Base-by-base conservation (phyloP, 2,888 invertebrate species). In the Incurvaria masculella region DNA sequence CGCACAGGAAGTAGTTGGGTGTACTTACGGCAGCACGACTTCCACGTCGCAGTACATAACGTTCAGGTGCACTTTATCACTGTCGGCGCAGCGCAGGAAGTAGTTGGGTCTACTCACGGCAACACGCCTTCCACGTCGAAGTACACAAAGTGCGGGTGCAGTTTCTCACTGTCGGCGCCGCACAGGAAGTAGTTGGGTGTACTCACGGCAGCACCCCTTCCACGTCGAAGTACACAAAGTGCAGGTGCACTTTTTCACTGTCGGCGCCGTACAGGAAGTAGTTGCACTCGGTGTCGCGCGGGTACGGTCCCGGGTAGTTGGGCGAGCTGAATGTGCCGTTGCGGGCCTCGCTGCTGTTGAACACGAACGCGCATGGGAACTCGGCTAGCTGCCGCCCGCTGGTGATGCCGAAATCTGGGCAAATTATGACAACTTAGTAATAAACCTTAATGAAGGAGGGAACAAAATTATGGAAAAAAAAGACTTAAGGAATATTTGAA, bases 131-230 rank as follows among this genome's bases (percentile, higher is more conserved):
- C 97, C 41, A 97, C 91, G 66, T 96, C 94, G 64, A 96, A 96
- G 71, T 89, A 91, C 45, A 88, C 88, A 66, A 96, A 96, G 63
- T 90, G 88, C 53, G 95, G 81, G 60, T 88, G 88, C 51, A 94
- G 87, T 61, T 87, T 85, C 63, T 94, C 91, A 52, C 85, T 85
- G 55, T 80, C 79, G 49, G 83, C 83, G 4, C 93, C 95, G 62
- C 92, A 85, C 67, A 95, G 95, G 70, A 91, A 92, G 70, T 93
- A 95, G 69, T 94, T 89, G 66, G n/a, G n/a, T 48, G 53, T 61
- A 85, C 90, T 87, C 82, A 97, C 96, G 94, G 95, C 59, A 87
- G 79, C 50, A 96, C 90, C 54, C 97, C 97, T 71, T 97, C 97
- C 41, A 97, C 91, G 66, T 96, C 94, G 64, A 96, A 96, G 71